These are phyloP conservation scores for Urosaurus nigricauda DNA, from an alignment of 2,797 vertebrate species.

Conservation along the genomic window DNA sequence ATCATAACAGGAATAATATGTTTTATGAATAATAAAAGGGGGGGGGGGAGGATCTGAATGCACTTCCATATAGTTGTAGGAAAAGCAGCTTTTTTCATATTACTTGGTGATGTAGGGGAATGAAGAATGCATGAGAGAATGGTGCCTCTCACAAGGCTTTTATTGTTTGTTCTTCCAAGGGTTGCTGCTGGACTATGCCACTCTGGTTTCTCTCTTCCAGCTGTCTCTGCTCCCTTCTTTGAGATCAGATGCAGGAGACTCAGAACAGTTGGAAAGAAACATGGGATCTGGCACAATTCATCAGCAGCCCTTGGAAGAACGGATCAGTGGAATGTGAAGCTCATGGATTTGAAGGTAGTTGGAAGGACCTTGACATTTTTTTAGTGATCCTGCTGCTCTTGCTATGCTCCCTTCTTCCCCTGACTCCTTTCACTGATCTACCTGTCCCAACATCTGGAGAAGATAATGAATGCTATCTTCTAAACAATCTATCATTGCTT, in stretches of 20 bases:
- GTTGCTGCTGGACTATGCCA: slow-evolving; percentile 76
- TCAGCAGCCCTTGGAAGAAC: slow-evolving; percentile 74
- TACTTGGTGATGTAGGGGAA: neutral
- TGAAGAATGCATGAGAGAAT: slow-evolving; percentile 27
- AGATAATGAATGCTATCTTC: neutral
- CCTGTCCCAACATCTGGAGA: slow-evolving; percentile 3
- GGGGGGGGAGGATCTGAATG: neutral
- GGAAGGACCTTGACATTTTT: slow-evolving; percentile 56
- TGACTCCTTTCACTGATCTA: slow-evolving; percentile 30
- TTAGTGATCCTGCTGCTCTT: neutral
- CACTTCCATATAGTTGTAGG: neutral
- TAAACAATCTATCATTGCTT: neutral
- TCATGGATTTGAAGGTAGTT: slow-evolving; percentile 74
- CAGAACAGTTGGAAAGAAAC: slow-evolving; percentile 78
- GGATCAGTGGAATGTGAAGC: slow-evolving; percentile 71
- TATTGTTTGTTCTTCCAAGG: slow-evolving; percentile 71
- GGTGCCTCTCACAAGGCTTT: slow-evolving; percentile 66
- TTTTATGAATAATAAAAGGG: no score
- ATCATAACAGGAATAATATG: neutral
- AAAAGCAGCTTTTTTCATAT: neutral
- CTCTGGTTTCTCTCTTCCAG: slow-evolving; percentile 79
- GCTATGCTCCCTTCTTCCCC: neutral
- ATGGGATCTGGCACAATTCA: slow-evolving; percentile 75
- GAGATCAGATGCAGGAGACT: slow-evolving; percentile 80
- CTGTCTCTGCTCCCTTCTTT: slow-evolving; percentile 79